Conservation (phyloP, 2,888 invertebrate species). For the Labia minor region DNA sequence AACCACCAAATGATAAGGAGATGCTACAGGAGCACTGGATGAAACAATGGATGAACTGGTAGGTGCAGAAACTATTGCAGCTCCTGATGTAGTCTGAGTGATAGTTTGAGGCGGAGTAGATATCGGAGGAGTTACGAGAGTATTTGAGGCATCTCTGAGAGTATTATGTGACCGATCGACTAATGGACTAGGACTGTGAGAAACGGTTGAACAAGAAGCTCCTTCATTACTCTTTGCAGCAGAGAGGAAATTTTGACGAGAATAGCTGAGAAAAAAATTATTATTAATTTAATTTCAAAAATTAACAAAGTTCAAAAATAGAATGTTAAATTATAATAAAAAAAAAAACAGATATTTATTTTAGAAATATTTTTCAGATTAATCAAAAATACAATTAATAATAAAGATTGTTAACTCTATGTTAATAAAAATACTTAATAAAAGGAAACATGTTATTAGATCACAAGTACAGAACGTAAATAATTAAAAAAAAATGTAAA, state of each 20-base stretch:
- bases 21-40: background rate
- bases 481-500: too few relatives aligned
- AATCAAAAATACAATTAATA: too few relatives aligned
- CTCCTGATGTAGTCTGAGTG: background rate
- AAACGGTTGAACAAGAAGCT: conserved; percentile 31
- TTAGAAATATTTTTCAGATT: too few relatives aligned
- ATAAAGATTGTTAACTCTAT: too few relatives aligned
- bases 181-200: conserved; percentile 41
- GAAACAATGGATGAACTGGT: background rate
- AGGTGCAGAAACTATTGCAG: background rate
- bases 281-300: too few relatives aligned
- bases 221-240: conserved; percentile 63
- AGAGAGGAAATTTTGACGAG: conserved; percentile 76
- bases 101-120: background rate
- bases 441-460: too few relatives aligned
- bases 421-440: too few relatives aligned
- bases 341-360: too few relatives aligned
- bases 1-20: background rate
- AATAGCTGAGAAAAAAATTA: conserved; percentile 50
- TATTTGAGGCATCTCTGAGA: conserved; percentile 28
- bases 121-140: background rate
- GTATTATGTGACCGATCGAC: conserved; percentile 48
- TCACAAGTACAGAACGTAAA: too few relatives aligned
- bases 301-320: too few relatives aligned
- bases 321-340: background rate